Percentiles rank a stretch among this genome's conserved stretches.
phyloP scores from a whole-genome alignment of 2,113 vertebrate species.

The Mustela lutreola region DNA sequence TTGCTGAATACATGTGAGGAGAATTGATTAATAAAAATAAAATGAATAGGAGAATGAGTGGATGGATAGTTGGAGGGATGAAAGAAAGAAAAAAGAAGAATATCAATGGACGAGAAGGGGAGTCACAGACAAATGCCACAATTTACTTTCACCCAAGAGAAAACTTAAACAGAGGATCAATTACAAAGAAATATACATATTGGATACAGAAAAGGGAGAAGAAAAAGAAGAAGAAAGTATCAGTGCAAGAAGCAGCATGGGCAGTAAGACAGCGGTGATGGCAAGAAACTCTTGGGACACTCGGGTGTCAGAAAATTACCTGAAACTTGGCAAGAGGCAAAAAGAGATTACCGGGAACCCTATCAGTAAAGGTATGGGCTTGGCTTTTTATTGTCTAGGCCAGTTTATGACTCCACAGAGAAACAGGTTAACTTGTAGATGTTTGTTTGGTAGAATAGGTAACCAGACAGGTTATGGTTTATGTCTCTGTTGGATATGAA shows the following conservation, averaged over 20 bases:
- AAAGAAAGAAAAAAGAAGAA: not conserved
- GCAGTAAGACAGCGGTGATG: not conserved
- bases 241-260: not conserved
- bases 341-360: not conserved
- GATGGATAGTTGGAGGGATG: not conserved
- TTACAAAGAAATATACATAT: not conserved
- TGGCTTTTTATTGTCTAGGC: not conserved
- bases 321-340: conserved; percentile 8
- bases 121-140: not conserved
- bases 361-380: not conserved
- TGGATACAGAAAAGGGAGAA: not conserved
- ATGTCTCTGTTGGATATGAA: conserved; percentile 8
- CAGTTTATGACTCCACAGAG: not conserved
- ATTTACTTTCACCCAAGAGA: not conserved
- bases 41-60: not conserved
- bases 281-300: not conserved
- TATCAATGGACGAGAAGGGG: not conserved
- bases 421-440: conserved; percentile 31
- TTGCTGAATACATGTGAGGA: not conserved
- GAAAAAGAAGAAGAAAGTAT: not conserved
- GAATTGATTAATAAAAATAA: not conserved
- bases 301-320: not conserved
- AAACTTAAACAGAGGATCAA: not conserved
- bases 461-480: not conserved
- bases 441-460: not conserved